These are phyloP conservation scores for Drosophila mayaguana DNA, from an alignment of 2,888 invertebrate genomes.

Conservation along the genomic window DNA sequence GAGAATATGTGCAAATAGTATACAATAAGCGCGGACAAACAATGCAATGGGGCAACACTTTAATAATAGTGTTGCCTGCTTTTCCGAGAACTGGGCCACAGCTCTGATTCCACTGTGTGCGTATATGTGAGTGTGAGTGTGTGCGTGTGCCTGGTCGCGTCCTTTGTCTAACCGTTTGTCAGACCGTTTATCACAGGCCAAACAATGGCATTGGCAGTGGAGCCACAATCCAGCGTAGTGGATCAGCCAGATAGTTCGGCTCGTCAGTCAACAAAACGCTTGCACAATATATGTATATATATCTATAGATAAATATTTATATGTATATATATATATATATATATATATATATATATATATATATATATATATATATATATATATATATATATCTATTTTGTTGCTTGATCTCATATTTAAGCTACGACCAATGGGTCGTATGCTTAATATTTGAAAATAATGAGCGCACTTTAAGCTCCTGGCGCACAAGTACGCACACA, in stretches of 20 bases:
- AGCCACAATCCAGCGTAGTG: neutral
- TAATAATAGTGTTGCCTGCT: conserved; percentile 61
- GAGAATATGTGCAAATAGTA: conserved; percentile 55
- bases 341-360: neutral
- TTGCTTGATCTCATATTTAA: conserved; percentile 18
- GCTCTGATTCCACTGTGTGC: conserved; percentile 1
- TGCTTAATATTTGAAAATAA: conserved; percentile 16
- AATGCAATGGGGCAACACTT: conserved; percentile 68
- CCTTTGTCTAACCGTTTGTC: conserved; percentile 37
- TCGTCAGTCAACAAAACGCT: conserved; percentile 23
- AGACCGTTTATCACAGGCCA: conserved; percentile 21
- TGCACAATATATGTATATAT: neutral
- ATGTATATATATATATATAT: neutral
- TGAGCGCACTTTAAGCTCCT: conserved; percentile 34
- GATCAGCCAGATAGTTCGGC: conserved; percentile 10
- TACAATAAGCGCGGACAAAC: conserved; percentile 54
- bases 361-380: neutral
- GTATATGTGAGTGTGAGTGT: neutral
- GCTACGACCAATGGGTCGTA: conserved; percentile 16
- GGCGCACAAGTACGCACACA: neutral
- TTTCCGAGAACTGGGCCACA: conserved; percentile 38
- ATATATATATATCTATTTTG: conserved; percentile 1
- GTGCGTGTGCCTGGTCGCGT: conserved; percentile 8
- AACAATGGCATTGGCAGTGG: conserved; percentile 40
- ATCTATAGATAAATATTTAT: neutral